A percentile compares a stretch with the other conserved stretches of the same genome.
phyloP scores from a whole-genome alignment of 2,888 invertebrate species.

The Athalia circularis region DNA sequence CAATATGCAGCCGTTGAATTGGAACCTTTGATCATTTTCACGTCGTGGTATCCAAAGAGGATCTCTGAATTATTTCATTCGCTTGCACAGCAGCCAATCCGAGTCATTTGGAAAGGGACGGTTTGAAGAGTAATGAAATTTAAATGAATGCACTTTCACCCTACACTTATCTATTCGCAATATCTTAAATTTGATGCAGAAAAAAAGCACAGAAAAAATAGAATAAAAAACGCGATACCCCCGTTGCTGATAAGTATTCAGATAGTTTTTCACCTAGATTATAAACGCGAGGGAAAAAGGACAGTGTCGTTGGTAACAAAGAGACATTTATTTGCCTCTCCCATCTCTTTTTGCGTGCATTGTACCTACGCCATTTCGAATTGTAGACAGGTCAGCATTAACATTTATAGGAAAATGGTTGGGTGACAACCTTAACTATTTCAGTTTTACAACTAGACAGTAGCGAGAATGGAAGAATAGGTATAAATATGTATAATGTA shows the following conservation, averaged over 20 bases:
- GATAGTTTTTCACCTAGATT: constrained; percentile 5
- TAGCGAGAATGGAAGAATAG: no score
- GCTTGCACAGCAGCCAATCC: no score
- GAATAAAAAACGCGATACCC: not conserved
- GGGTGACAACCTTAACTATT: not conserved
- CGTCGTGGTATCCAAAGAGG: no score
- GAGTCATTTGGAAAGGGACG: no score
- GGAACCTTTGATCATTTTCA: no score
- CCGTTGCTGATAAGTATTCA: not conserved
- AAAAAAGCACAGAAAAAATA: not conserved
- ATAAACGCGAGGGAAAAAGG: not conserved
- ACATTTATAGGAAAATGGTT: constrained; percentile 21
- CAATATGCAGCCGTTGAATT: no score
- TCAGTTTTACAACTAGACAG: not conserved
- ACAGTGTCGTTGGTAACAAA: constrained; percentile 1
- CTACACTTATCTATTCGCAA: not conserved
- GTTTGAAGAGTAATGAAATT: not conserved
- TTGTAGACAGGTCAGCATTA: constrained; percentile 14
- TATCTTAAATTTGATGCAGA: not conserved
- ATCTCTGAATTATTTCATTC: no score
- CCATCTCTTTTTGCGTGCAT: not conserved
- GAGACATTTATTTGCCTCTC: constrained; percentile 4
- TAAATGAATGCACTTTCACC: not conserved
- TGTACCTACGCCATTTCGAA: not conserved
- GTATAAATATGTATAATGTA: no score